Base-by-base conservation (phyloP, 2,113 vertebrate genomes). In the Pagrus major region DNA sequence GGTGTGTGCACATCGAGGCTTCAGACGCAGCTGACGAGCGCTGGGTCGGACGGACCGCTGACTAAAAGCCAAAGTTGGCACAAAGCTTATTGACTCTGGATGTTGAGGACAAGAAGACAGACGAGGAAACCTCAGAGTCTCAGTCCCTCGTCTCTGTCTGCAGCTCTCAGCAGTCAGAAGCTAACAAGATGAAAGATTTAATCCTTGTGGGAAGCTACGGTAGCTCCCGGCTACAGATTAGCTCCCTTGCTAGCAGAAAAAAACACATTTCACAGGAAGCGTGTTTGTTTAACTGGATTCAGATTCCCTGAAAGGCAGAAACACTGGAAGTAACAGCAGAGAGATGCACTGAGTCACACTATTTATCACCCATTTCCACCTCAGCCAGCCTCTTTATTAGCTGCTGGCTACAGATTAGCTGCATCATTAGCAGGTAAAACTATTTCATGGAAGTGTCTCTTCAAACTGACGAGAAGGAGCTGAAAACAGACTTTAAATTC, bases 201-300 rank as follows among this genome's bases (percentile, higher is more conserved):
- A 89, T 85, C 75, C 81, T 6, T 66, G 75, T 77, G 76, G 72
- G 85, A 85, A 67, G 51, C 72, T 71, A 20, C 6, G 0, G 33
- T 31, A 54, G 61, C 74, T 65, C 6, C 51, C 37, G 64, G 80
- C 83, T 70, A 29, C 77, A 84, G 80, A 86, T 86, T 72, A 85
- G 83, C 73, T 69, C n/a, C 52, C 49, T 39, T 27, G 66, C 81
- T 79, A 33, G 37, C 47, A 69, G 60, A 58, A 33, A 58, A 33
- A 21, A 76, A 54, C 51, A 46, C 16, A 47, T 72, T 63, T 68
- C 67, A 27, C 66, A 83, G 20, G 12, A 76, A 51, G 12, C 44
- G 18, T 18, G 42, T 67, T 61, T 75, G 55, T 27, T 81, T 46
- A 59, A 83, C 44, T 20, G 21, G 64, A 42, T 61, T 72, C 49